Base-by-base conservation (phyloP, 2,113 vertebrate species). In the Pelecanus crispus region DNA sequence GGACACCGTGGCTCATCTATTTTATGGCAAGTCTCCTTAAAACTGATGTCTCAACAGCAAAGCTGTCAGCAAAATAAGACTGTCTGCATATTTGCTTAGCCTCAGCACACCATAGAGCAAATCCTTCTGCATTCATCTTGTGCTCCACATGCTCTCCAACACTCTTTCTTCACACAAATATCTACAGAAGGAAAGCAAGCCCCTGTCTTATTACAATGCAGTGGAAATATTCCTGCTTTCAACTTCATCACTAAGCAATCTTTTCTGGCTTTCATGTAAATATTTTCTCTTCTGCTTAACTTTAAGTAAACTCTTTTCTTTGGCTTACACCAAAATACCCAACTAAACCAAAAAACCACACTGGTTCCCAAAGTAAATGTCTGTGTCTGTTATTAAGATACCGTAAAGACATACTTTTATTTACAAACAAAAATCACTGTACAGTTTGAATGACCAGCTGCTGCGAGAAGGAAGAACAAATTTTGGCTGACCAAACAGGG, bases 231-330 rank as follows among this genome's bases (percentile, higher is more conserved):
- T 88, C 65, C 45, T 75, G 65, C 73, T 91, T 96, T 94, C 86
- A 95, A 86, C 73, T 91, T 77, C 36, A 71, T 66, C 65, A 26
- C 78, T 56, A 58, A 65, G 79, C 94, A 89, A 90, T 78, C 78
- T 71, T 96, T 86, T 83, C 90, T 71, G 66, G 75, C 49, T 90
- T 95, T 94, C 81, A 91, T 59, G 77, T 92, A 93, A 92, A 95
- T 94, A 84, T 95, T 97, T 96, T 96, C 47, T 95, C 65, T 42
- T 95, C 90, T 94, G 81, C 79, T 81, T 95, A 93, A 84, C 68
- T 94, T 96, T 56, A 96, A 88, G 92, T 95, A 96, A 97, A 95
- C 83, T 96, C 85, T 95, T 80, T 97, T 86, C 63, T 92, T 96
- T 82, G 77, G 85, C 73, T 89, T 95, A 95, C 50, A 91, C 70